Evolutionary conservation across 2,888 invertebrate genomes (phyloP), one percentile per base, ranked within the genome.

Genomic region (Amphimallon solstitiale): DNA sequence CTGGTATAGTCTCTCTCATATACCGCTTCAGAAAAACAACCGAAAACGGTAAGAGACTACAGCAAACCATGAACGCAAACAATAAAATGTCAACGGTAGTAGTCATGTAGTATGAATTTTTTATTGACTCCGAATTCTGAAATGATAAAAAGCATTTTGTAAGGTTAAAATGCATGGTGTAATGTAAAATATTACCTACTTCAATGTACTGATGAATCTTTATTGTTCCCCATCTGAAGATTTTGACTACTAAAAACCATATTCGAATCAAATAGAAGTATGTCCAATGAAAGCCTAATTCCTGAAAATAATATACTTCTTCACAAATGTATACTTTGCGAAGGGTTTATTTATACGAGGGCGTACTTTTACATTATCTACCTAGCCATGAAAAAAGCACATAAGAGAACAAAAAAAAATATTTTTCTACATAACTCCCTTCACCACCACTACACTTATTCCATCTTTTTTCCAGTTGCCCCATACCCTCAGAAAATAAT

Each of bases 251-350:
- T 17, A 77, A 61, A 49, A 78, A 76, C 80, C 80, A 80, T 43
- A 79, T 63, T 67, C 79, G 68, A 34, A 74, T 71, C 2, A 75
- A 67, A 52, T 79, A 80, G 68, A 79, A 80, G 62, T 74, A 80
- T 2, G 75, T 71, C 78, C 80, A 80, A 56, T 80, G 80, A 61
- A 80, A 78, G 12, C 76, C 71, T 5, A 78, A 51, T 62, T 78
- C 76, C 80, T 80, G 66, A 61, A 71, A 75, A 68, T 35, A 46
- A 34, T 7, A n/a, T 40, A 40, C 6, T 40, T 15, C 6, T 14
- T n/a, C n/a, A n/a, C n/a, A n/a, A n/a, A n/a, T n/a, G n/a, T n/a
- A n/a, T n/a, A n/a, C n/a, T n/a, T n/a, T n/a, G n/a, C n/a, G n/a
- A n/a, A n/a, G n/a, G n/a, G n/a, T n/a, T n/a, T n/a, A n/a, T n/a